A percentile compares a stretch with the other conserved stretches of the same genome.
Conservation (phyloP, 35 echinoderm and acorn worm genomes). For the Lytechinus variegatus region DNA sequence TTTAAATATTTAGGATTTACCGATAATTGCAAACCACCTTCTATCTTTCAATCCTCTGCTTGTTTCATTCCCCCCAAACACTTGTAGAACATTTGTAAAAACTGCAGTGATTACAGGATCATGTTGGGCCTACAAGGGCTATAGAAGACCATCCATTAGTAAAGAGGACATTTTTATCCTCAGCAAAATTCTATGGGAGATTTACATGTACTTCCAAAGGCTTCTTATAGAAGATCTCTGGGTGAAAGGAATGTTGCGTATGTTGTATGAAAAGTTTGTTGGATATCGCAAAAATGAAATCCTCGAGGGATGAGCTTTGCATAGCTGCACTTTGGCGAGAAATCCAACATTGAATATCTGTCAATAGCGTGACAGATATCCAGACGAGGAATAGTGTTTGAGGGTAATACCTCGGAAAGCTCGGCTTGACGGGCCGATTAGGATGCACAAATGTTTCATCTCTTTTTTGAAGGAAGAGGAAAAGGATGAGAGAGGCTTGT, state of each 20-base stretch:
- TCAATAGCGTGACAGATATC: background rate
- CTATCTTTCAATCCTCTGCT: background rate
- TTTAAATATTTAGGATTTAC: background rate
- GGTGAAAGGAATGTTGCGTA: background rate
- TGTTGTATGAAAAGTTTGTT: background rate
- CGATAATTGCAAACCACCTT: background rate
- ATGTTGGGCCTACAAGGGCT: background rate
- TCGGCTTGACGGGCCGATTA: background rate
- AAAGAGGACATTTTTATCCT: background rate
- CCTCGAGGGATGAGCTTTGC: background rate
- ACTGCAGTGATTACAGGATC: background rate
- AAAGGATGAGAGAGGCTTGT: background rate
- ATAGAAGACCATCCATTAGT: background rate
- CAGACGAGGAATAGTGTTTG: background rate
- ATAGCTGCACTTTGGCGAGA: background rate
- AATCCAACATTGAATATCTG: background rate
- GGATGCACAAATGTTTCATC: background rate
- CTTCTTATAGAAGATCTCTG: background rate
- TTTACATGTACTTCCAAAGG: background rate
- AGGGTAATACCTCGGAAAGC: constrained; percentile 1
- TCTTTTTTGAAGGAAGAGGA: background rate
- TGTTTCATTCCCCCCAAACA: background rate
- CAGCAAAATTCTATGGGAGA: background rate
- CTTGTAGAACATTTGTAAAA: background rate
- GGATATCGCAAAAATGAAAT: background rate